These are phyloP conservation scores for Eupithecia vulgata DNA, from an alignment of 2,888 invertebrate species.

Conservation along the genomic window DNA sequence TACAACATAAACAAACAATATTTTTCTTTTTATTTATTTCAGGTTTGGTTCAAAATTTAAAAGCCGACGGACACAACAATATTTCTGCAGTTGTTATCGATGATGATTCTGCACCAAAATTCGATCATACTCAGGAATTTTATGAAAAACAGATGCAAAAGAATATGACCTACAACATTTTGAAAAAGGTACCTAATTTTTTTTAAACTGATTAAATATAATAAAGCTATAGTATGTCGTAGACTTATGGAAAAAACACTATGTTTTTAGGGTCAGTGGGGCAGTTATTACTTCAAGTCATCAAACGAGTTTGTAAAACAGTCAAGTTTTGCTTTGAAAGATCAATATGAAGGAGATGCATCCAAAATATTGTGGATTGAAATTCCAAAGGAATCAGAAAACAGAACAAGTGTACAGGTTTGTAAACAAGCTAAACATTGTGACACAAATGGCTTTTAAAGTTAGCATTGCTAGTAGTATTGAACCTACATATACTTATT, in stretches of 20 bases:
- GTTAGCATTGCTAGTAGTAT: background rate
- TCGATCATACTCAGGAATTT: constrained; percentile 72
- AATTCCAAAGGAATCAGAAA: background rate
- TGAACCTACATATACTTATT: background rate
- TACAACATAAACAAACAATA: background rate
- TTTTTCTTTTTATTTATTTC: constrained; percentile 10
- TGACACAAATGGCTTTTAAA: background rate
- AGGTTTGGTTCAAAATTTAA: constrained; percentile 89
- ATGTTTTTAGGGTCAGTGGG: constrained; percentile 1
- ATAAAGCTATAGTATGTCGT: background rate
- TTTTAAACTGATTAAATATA: too few species aligned
- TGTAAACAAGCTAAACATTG: background rate
- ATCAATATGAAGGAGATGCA: constrained; percentile 1
- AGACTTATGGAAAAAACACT: background rate
- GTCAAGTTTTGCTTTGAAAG: background rate
- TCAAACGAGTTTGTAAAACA: background rate
- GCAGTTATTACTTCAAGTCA: background rate
- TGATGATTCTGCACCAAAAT: constrained; percentile 75
- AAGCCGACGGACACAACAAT: constrained; percentile 82
- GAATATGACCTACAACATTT: constrained; percentile 87
- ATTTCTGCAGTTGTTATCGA: constrained; percentile 77
- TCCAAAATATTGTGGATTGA: background rate
- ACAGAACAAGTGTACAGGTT: background rate
- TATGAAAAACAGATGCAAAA: constrained; percentile 81
- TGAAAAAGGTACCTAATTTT: too few species aligned